A percentile compares a stretch with the other conserved stretches of the same genome.
Evolutionary conservation across 1,140 invertebrate species (phyloP).

Genomic region (Halotydeus destructor): DNA sequence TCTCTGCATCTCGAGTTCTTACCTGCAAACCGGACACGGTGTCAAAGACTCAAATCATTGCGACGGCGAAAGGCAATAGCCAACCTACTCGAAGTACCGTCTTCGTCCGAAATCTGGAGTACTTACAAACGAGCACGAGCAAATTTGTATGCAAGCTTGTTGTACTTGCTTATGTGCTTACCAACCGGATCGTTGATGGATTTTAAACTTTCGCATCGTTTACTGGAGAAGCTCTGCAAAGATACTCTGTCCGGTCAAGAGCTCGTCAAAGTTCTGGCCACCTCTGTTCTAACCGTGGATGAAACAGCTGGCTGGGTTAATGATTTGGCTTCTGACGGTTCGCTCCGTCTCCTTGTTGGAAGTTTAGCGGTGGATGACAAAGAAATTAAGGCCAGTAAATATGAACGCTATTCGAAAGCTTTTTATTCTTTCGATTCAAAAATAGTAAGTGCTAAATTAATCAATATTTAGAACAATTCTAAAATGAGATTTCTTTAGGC

Average conservation of each 20-base stretch:
- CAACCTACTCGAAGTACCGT: slow-evolving; percentile 8
- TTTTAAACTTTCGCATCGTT: slow-evolving; percentile 6
- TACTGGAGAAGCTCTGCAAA: slow-evolving; percentile 13
- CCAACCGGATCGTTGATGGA: slow-evolving; percentile 8
- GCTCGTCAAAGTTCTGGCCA: slow-evolving; percentile 12
- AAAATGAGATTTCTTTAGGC: slow-evolving; percentile 3
- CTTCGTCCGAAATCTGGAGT: slow-evolving; percentile 5
- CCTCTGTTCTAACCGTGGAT: slow-evolving; percentile 12
- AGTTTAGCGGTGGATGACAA: slow-evolving; percentile 11
- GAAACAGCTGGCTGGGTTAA: slow-evolving; percentile 11
- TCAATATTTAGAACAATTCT: neutral
- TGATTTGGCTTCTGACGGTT: slow-evolving; percentile 12
- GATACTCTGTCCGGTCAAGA: slow-evolving; percentile 15
- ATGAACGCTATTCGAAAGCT: slow-evolving; percentile 12
- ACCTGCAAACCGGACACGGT: slow-evolving; percentile 1
- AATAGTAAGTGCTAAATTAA: slow-evolving; percentile 10
- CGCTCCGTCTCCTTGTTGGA: slow-evolving; percentile 11
- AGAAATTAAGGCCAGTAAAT: slow-evolving; percentile 11
- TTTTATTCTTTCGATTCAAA: slow-evolving; percentile 16
- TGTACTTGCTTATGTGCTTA: slow-evolving; percentile 9
- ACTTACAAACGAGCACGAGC: slow-evolving; percentile 12
- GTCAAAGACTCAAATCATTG: slow-evolving; percentile 5
- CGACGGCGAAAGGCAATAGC: slow-evolving; percentile 8
- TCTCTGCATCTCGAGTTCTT: slow-evolving; percentile 4
- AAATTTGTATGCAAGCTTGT: slow-evolving; percentile 12